These are phyloP conservation scores for Himantopus leucocephalus DNA, from an alignment of 2,113 vertebrate genomes.

Conservation along the genomic window DNA sequence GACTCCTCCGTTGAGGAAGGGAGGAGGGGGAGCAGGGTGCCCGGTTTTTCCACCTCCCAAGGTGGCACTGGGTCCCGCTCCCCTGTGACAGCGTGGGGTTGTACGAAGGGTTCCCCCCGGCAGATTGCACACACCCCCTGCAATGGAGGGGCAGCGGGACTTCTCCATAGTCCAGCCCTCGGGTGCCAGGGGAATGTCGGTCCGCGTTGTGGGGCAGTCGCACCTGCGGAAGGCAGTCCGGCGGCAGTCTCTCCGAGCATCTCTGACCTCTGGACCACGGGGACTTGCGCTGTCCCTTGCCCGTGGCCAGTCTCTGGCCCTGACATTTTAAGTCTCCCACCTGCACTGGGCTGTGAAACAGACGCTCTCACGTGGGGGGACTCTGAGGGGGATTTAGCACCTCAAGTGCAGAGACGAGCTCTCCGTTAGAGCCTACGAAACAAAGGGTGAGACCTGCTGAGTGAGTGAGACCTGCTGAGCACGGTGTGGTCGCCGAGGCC, in stretches of 20 bases:
- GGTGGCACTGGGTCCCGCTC: not conserved
- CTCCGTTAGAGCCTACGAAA: not conserved
- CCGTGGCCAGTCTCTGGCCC: not conserved
- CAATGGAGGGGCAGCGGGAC: not conserved
- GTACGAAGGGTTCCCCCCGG: not conserved
- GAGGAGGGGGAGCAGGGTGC: not conserved
- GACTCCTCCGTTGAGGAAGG: not conserved
- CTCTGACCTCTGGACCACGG: no score
- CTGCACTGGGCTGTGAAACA: not conserved
- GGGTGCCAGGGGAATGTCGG: fast-evolving
- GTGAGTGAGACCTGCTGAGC: not conserved
- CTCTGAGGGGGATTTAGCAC: not conserved
- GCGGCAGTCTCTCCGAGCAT: not conserved
- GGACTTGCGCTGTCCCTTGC: not conserved
- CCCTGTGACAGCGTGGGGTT: fast-evolving
- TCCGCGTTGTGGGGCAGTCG: not conserved
- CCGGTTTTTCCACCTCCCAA: not conserved
- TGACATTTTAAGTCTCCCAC: no score
- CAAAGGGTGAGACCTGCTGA: not conserved
- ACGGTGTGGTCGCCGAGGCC: not conserved
- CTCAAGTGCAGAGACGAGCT: not conserved
- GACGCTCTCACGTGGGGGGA: fast-evolving
- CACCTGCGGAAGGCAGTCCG: not conserved
- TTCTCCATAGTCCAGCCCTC: not conserved
- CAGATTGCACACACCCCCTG: not conserved